Conservation (phyloP, 1,140 invertebrate species). For the Drosophila pandora region DNA sequence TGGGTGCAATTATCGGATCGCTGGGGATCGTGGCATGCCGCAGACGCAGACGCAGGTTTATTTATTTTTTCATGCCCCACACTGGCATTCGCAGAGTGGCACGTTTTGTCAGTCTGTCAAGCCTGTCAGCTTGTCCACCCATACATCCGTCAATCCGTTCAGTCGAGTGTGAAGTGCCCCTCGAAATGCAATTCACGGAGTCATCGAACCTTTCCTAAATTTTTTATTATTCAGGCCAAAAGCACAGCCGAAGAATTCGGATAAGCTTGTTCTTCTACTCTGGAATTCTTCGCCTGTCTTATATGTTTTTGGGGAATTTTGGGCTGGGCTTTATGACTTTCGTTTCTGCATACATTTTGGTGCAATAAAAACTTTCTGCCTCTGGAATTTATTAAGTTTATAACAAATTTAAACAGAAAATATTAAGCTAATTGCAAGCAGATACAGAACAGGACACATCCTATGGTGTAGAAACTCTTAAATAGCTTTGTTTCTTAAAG, state of each 20-base stretch:
- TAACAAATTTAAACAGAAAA: no score
- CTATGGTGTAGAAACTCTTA: no score
- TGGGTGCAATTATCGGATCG: conserved; percentile 40
- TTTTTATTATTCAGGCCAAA: background rate
- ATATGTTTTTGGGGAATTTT: background rate
- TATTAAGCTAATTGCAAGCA: no score
- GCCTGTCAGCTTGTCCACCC: conserved; percentile 6
- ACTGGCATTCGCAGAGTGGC: conserved; percentile 15
- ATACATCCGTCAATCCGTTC: background rate
- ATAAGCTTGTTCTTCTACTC: background rate
- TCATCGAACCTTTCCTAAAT: conserved; percentile 37
- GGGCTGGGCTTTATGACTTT: background rate
- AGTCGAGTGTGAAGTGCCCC: conserved; percentile 3
- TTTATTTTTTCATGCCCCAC: conserved; percentile 6
- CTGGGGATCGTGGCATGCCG: background rate
- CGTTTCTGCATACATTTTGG: background rate
- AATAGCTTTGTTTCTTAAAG: no score
- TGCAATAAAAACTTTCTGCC: background rate
- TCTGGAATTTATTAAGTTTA: no score
- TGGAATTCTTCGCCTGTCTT: background rate
- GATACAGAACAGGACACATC: no score
- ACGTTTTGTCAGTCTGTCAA: conserved; percentile 14
- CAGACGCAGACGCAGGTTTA: background rate
- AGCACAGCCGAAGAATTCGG: background rate
- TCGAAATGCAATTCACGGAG: conserved; percentile 56